These are phyloP conservation scores for Julus scanicus DNA, from an alignment of 2,888 invertebrate genomes.

Conservation along the genomic window DNA sequence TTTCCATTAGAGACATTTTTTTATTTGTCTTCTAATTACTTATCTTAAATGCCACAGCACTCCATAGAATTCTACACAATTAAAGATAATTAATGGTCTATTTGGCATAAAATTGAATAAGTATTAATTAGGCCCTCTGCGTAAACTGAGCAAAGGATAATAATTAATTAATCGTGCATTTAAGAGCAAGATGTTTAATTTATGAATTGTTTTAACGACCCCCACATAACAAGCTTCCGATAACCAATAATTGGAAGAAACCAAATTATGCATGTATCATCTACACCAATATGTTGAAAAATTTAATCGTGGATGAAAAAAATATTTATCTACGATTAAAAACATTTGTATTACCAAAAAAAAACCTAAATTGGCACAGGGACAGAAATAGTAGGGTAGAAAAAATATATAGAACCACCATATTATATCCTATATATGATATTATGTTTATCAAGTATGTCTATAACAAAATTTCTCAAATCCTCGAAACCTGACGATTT, in stretches of 20 bases:
- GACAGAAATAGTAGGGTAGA: too few species aligned
- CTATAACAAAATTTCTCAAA: background rate
- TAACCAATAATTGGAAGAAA: background rate
- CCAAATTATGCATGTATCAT: background rate
- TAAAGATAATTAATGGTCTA: background rate
- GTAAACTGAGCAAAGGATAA: background rate
- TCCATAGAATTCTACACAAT: background rate
- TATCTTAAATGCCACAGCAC: background rate
- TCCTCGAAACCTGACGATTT: background rate
- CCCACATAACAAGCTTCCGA: background rate
- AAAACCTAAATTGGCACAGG: too few species aligned
- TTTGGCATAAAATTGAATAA: conserved; percentile 29
- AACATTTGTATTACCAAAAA: background rate
- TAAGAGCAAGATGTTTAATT: background rate
- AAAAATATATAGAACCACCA: too few species aligned
- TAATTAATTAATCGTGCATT: conserved; percentile 30
- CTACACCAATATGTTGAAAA: background rate
- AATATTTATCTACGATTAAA: background rate
- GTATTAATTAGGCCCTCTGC: background rate
- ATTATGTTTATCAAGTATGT: background rate
- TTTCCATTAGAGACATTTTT: background rate
- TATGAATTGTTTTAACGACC: background rate
- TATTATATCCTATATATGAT: background rate
- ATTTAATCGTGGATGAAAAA: background rate
- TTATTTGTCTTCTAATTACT: background rate